A percentile compares a stretch with the other conserved stretches of the same genome.
These are phyloP conservation scores for Calameuta filiformis DNA, from an alignment of 2,888 invertebrate species.

Conservation along the genomic window DNA sequence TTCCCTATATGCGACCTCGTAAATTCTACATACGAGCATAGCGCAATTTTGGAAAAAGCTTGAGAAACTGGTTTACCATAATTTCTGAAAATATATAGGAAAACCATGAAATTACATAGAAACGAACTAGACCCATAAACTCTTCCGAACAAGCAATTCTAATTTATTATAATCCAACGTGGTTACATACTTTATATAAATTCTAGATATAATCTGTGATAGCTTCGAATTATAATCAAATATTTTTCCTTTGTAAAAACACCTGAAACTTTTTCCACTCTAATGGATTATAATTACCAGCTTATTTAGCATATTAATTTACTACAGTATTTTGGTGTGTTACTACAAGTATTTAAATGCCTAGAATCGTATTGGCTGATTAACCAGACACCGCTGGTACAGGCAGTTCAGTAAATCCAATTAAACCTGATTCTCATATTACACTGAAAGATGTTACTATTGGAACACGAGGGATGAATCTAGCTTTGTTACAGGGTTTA, in stretches of 20 bases:
- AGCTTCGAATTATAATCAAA: not conserved
- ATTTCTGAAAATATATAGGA: not conserved
- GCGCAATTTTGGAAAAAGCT: not conserved
- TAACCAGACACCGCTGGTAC: not conserved
- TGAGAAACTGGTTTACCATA: not conserved
- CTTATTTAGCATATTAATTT: not conserved
- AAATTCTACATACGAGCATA: not conserved
- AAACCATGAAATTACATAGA: not conserved
- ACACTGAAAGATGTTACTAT: not conserved
- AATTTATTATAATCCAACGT: not conserved
- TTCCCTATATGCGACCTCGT: not conserved
- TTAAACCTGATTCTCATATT: not conserved
- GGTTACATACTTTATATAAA: not conserved
- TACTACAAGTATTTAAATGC: not conserved
- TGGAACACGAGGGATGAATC: not conserved
- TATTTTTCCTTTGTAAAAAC: not conserved
- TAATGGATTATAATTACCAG: not conserved
- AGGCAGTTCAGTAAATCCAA: not conserved
- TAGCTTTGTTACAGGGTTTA: not conserved
- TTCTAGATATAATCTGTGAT: not conserved
- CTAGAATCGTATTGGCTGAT: not conserved
- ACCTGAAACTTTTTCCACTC: not conserved
- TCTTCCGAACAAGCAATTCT: not conserved
- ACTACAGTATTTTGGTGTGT: not conserved
- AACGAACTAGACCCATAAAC: not conserved